Percentiles rank a stretch among this genome's conserved stretches.
phyloP scores from a whole-genome alignment of 2,888 invertebrate species.

The Beris morrisii region DNA sequence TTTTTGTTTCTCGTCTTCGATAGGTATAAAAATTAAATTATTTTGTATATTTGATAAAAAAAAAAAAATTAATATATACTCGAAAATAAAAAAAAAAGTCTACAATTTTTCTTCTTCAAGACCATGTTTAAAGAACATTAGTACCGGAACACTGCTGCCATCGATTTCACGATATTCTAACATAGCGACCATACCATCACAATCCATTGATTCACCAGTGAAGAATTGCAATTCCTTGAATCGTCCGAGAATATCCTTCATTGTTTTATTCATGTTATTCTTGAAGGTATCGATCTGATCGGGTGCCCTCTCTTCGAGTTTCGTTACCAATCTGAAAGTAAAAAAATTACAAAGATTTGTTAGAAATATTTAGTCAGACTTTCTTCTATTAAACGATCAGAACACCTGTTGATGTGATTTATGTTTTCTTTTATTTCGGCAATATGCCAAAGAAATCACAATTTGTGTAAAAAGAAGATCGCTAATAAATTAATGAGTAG shows the following conservation, averaged over 20 bases:
- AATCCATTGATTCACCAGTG: conserved; percentile 90
- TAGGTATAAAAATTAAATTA: conserved; percentile 39
- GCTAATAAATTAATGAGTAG: too few relatives aligned
- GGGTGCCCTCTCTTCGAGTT: conserved; percentile 77
- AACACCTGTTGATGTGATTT: too few relatives aligned
- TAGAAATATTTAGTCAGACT: too few relatives aligned
- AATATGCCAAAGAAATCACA: too few relatives aligned
- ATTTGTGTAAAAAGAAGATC: conserved; percentile 4
- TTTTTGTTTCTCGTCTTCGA: conserved; percentile 32
- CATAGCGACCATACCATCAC: conserved; percentile 91
- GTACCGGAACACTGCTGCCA: conserved; percentile 78
- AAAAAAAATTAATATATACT: conserved; percentile 12
- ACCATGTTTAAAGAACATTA: conserved; percentile 97
- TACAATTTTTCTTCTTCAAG: conserved; percentile 94
- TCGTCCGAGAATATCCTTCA: conserved; percentile 87
- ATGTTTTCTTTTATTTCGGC: too few relatives aligned
- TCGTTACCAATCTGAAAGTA: conserved; percentile 70
- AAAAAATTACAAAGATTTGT: conserved; percentile 27
- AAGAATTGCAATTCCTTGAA: conserved; percentile 93
- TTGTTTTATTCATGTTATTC: conserved; percentile 88
- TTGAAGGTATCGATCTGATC: conserved; percentile 88
- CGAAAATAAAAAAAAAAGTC: conserved; percentile 19
- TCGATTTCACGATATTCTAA: conserved; percentile 91
- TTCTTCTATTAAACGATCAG: too few relatives aligned
- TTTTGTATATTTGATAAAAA: conserved; percentile 32